Conservation (phyloP, 2,888 invertebrate species). For the Sphaerophoria rueppellii region DNA sequence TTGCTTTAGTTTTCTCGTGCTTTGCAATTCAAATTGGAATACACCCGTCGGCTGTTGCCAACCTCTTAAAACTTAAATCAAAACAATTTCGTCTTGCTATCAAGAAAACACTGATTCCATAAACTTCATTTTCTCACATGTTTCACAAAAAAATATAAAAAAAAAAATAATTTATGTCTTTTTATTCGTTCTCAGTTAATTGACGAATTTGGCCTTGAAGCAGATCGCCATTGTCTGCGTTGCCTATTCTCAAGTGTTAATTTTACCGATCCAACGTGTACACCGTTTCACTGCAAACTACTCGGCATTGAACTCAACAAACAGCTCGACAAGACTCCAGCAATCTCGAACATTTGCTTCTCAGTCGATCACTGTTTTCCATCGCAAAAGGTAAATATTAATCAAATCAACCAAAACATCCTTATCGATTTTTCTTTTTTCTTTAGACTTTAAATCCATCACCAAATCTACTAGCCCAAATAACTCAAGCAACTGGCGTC, state of each 20-base stretch:
- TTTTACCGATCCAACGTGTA: conserved; percentile 87
- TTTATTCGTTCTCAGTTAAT: conserved; percentile 86
- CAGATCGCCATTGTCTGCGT: conserved; percentile 97
- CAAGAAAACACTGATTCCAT: no score
- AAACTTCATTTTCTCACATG: neutral
- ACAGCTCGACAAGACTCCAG: conserved; percentile 92
- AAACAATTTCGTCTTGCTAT: no score
- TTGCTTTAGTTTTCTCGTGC: no score
- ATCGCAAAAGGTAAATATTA: conserved; percentile 88
- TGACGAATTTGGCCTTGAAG: conserved; percentile 96
- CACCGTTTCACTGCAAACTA: conserved; percentile 88
- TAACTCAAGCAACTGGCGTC: conserved; percentile 93
- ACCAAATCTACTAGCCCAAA: conserved; percentile 90
- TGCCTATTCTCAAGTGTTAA: conserved; percentile 95
- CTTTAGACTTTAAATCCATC: conserved; percentile 88
- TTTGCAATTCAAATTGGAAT: no score
- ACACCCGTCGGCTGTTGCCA: no score
- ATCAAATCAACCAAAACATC: no score
- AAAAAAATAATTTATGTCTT: neutral
- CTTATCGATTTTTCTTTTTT: conserved; percentile 7
- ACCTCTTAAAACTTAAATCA: no score
- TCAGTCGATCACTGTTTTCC: conserved; percentile 92
- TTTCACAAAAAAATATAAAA: neutral
- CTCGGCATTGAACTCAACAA: conserved; percentile 90
- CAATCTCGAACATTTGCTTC: conserved; percentile 93